Conservation (phyloP, 2,888 invertebrate species). For the Teleiodes luculella region DNA sequence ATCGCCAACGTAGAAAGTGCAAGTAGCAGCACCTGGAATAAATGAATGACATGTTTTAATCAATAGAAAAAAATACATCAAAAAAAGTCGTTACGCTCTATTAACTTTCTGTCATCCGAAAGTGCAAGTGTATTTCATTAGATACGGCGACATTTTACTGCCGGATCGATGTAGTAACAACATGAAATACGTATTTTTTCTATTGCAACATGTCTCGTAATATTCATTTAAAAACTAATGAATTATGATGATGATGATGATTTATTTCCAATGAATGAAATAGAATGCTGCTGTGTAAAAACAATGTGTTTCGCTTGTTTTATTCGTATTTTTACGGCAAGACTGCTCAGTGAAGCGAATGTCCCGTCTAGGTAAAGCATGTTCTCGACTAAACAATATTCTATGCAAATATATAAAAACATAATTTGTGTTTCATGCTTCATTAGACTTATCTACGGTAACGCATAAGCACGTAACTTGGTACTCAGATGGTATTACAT, state of each 20-base stretch:
- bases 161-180: slow-evolving; percentile 31
- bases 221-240: slow-evolving; percentile 26
- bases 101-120: slow-evolving; percentile 12
- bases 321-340: slow-evolving; percentile 2
- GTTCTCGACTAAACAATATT: too few species aligned
- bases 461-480: too few species aligned
- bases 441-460: too few species aligned
- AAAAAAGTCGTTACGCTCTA: slow-evolving; percentile 7
- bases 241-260: too few species aligned
- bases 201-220: slow-evolving; percentile 60
- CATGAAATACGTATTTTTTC: slow-evolving; percentile 39
- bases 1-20: slow-evolving; percentile 45
- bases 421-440: background rate
- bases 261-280: too few species aligned
- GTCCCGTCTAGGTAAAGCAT: background rate
- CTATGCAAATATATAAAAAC: too few species aligned
- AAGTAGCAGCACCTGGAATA: slow-evolving; percentile 52
- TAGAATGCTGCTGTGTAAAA: too few species aligned
- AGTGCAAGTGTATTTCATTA: slow-evolving; percentile 17
- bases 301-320: too few species aligned
- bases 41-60: slow-evolving; percentile 6
- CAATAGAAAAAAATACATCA: background rate
- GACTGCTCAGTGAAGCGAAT: slow-evolving; percentile 1
- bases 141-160: slow-evolving; percentile 31
- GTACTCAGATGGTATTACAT: background rate